Evolutionary conservation across 2,888 invertebrate genomes (phyloP).

Genomic region (Platycheirus rosarum): DNA sequence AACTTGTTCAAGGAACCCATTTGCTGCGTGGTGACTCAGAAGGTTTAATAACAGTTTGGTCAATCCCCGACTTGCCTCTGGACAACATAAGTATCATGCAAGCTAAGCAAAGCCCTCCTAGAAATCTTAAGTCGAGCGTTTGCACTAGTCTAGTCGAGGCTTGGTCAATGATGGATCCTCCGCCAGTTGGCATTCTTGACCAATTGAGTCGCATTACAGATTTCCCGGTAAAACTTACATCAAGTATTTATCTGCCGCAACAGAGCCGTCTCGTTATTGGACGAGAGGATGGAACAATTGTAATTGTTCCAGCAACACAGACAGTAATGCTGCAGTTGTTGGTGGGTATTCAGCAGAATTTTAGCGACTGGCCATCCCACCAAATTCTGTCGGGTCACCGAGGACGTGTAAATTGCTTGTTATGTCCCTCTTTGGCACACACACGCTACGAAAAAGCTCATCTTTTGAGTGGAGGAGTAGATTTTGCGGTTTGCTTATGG

Average conservation of each 20-base stretch:
- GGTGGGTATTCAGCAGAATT: slow-evolving; percentile 90
- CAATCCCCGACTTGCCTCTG: slow-evolving; percentile 90
- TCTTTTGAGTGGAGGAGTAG: slow-evolving; percentile 97
- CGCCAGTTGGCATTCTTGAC: slow-evolving; percentile 95
- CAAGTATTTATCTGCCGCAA: slow-evolving; percentile 96
- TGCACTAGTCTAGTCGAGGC: slow-evolving; percentile 92
- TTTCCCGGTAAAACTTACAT: slow-evolving; percentile 91
- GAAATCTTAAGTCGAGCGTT: slow-evolving; percentile 89
- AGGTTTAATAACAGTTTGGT: slow-evolving; percentile 95
- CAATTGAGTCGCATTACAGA: slow-evolving; percentile 91
- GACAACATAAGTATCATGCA: slow-evolving; percentile 82
- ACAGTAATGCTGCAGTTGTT: slow-evolving; percentile 96
- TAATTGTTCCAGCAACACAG: slow-evolving; percentile 97
- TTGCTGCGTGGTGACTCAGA: slow-evolving; percentile 95
- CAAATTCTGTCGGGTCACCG: slow-evolving; percentile 94
- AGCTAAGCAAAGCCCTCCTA: slow-evolving; percentile 81
- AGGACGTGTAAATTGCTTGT: slow-evolving; percentile 95
- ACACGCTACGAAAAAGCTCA: slow-evolving; percentile 92
- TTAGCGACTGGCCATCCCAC: slow-evolving; percentile 93
- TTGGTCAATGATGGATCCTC: slow-evolving; percentile 94
- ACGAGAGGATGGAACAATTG: slow-evolving; percentile 96
- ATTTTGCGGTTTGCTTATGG: slow-evolving; percentile 98
- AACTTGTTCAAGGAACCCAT: slow-evolving; percentile 87
- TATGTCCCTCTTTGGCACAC: slow-evolving; percentile 97
- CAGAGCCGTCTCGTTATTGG: slow-evolving; percentile 97